Conservation (phyloP, 2,888 invertebrate species). For the Punctoribates punctum region DNA sequence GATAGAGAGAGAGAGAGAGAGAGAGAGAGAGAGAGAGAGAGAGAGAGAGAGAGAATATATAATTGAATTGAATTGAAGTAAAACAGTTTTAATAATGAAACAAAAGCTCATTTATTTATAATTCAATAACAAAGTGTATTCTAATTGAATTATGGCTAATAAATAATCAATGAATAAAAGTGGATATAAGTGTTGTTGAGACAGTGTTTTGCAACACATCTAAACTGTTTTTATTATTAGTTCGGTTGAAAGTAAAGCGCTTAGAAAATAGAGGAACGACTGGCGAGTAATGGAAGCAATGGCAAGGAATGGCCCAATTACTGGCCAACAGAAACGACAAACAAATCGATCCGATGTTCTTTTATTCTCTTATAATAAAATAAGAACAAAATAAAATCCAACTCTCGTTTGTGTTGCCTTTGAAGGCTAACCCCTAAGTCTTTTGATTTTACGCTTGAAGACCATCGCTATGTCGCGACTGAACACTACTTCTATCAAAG, state of each 20-base stretch:
- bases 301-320: conserved; percentile 13
- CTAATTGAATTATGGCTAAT: conserved; percentile 21
- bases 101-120: conserved; percentile 9
- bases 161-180: conserved; percentile 24
- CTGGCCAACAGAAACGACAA: not conserved
- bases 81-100: conserved; percentile 8
- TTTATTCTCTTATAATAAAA: conserved; percentile 15
- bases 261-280: conserved; percentile 2
- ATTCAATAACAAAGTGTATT: not conserved
- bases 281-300: conserved; percentile 1
- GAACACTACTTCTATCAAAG: not conserved
- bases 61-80: not conserved
- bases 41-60: too few relatives aligned
- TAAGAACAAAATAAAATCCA: conserved; percentile 21
- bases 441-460: conserved; percentile 7
- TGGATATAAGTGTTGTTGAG: not conserved
- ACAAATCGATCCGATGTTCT: conserved; percentile 25
- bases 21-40: too few relatives aligned
- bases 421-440: not conserved
- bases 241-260: not conserved
- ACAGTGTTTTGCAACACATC: not conserved
- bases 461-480: not conserved
- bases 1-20: too few relatives aligned
- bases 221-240: not conserved
- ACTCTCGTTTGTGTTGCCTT: not conserved